Conservation (phyloP, 2,888 invertebrate species). For the Lasioglossum zephyrum region DNA sequence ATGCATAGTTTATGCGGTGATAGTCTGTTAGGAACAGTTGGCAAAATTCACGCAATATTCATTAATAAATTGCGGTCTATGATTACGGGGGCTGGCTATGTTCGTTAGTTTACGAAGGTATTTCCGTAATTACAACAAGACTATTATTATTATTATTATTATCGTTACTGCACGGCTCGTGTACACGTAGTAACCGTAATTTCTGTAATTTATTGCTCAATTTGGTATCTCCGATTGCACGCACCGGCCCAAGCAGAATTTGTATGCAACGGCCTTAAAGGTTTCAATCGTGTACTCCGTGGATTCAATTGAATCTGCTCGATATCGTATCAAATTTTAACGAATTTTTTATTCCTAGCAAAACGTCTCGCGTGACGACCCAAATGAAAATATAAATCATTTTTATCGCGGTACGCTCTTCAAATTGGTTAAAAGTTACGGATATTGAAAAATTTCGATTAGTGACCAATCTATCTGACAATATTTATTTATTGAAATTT, state of each 20-base stretch:
- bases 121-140: constrained; percentile 3
- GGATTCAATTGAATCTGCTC: not conserved
- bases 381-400: not conserved
- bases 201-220: constrained; percentile 11
- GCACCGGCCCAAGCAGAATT: not conserved
- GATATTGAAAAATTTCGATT: not conserved
- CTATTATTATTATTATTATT: constrained; percentile 9
- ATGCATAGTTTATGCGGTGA: not conserved
- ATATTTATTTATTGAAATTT: not conserved
- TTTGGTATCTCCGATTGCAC: constrained; percentile 5
- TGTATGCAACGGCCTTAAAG: not conserved
- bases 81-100: not conserved
- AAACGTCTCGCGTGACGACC: not conserved
- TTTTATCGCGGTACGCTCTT: not conserved
- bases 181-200: not conserved
- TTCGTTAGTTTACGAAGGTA: constrained; percentile 3
- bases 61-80: not conserved
- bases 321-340: not conserved
- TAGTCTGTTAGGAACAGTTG: not conserved
- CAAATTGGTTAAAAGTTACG: not conserved
- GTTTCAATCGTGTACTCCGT: not conserved
- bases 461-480: not conserved
- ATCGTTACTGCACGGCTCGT: not conserved
- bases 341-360: no score
- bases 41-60: not conserved